Evolutionary conservation across 2,888 invertebrate genomes (phyloP), one percentile per base, ranked within the genome.

Genomic region (Eubasilissa splendida): DNA sequence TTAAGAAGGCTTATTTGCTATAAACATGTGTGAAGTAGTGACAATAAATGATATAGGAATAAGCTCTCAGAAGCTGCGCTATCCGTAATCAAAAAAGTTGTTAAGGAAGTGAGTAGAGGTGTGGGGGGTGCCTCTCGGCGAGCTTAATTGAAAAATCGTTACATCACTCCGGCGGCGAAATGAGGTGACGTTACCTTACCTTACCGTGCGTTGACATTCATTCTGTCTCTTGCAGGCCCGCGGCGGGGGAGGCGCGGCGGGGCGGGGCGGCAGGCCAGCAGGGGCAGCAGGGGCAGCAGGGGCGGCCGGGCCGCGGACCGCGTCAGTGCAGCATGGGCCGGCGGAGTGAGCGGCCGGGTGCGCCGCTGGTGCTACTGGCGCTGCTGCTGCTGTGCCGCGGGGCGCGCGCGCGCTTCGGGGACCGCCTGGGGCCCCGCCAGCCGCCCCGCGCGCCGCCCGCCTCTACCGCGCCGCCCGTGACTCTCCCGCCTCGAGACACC

Each of bases 331-430:
- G 83, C 80, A 81, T 81, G 84, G 87, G 83, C 87, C 87, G 83
- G 87, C 87, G 71, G 87, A 89, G 86, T 86, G 86, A 85, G 89
- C 88, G 88, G 88, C 88, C 86, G 87, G 89, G 89, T 88, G 88
- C 88, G 87, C 86, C 85, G 85, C 86, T 85, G 84, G 86, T 87
- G 85, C 86, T 88, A 85, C 87, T 89, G 86, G 86, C 89, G 83
- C 85, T 87, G 83, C 78, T 78, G 63, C 71, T 76, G 52, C 80
- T 74, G 42, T 87, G 87, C 86, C 86, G 87, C 86, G 87, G 86
- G 83, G 87, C 85, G 85, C 86, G 87, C 84, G 87, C 85, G 80
- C 85, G 84, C 81, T 86, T 87, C 81, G 85, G 86, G 82, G 86
- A 86, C 82, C 85, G 84, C 83, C 85, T 89, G 88, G 84, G 90